phyloP scores from a whole-genome alignment of 1,140 invertebrate genomes.

The Panonychus citri region DNA sequence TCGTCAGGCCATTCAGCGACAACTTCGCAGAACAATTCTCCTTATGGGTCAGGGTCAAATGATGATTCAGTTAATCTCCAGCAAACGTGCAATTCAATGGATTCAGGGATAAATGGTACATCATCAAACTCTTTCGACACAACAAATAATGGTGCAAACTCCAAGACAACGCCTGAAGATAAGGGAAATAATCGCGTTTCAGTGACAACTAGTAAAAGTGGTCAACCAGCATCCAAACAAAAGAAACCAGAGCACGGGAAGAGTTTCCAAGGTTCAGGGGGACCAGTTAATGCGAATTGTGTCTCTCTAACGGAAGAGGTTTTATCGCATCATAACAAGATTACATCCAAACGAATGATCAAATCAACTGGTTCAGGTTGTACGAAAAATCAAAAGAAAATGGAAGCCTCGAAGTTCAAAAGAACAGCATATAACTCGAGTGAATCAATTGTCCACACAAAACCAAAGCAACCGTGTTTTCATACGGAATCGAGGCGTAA shows the following conservation, averaged over 20 bases:
- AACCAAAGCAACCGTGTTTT: background rate
- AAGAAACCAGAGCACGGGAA: background rate
- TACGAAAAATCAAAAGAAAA: background rate
- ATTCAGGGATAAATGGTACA: background rate
- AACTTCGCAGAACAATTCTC: background rate
- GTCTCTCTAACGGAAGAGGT: conserved; percentile 8
- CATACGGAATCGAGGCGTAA: background rate
- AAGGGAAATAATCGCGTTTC: background rate
- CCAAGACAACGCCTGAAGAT: conserved; percentile 9
- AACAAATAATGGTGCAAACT: conserved; percentile 21
- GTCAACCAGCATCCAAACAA: background rate
- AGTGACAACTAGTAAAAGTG: background rate
- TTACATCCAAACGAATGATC: conserved; percentile 6
- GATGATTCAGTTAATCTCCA: background rate
- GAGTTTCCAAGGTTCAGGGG: background rate
- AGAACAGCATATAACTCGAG: background rate
- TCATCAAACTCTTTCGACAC: conserved; percentile 22
- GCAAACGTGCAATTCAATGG: background rate
- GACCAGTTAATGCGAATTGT: conserved; percentile 6
- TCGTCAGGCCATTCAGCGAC: background rate
- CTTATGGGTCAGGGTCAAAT: background rate
- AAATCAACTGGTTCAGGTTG: background rate
- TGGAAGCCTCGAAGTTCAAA: background rate
- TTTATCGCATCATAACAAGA: conserved; percentile 6
- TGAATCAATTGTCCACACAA: background rate